phyloP scores from a whole-genome alignment of 2,113 vertebrate genomes.

The Amia ocellicauda region DNA sequence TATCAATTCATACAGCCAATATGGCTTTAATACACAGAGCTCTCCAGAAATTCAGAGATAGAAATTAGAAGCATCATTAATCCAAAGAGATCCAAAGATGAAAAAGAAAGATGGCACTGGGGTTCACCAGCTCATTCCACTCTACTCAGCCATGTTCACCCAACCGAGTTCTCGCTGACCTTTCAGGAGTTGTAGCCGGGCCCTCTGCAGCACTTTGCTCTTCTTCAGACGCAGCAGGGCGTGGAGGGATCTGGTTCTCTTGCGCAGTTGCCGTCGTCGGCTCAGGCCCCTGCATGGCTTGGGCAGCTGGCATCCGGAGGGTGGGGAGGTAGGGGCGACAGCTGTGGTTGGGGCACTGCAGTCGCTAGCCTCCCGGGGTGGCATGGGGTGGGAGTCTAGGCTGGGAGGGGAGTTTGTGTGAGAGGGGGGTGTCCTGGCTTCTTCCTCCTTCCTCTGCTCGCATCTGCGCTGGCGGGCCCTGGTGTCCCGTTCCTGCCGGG shows the following conservation, averaged over 20 bases:
- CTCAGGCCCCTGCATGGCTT: background rate
- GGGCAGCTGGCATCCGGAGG: background rate
- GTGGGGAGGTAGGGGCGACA: too few species aligned
- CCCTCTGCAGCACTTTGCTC: conserved; percentile 65
- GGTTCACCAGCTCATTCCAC: too few species aligned
- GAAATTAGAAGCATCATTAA: too few species aligned
- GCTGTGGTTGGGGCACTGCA: too few species aligned
- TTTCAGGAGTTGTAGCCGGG: conserved; percentile 18
- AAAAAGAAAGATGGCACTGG: too few species aligned
- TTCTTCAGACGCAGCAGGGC: conserved; percentile 53
- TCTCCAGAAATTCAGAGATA: too few species aligned
- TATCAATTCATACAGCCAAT: too few species aligned
- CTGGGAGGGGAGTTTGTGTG: background rate
- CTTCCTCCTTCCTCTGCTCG: background rate
- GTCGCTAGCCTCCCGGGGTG: background rate
- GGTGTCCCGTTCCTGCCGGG: conserved; percentile 56
- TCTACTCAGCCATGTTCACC: too few species aligned
- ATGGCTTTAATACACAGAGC: too few species aligned
- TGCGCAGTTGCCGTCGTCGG: background rate
- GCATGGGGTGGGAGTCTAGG: background rate
- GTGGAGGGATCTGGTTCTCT: background rate
- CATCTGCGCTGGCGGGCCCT: background rate
- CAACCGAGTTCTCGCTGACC: too few species aligned
- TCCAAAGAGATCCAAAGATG: too few species aligned
- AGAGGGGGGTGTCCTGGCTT: too few species aligned